phyloP scores from a whole-genome alignment of 2,797 vertebrate genomes.

The Loris lydekkerianus region DNA sequence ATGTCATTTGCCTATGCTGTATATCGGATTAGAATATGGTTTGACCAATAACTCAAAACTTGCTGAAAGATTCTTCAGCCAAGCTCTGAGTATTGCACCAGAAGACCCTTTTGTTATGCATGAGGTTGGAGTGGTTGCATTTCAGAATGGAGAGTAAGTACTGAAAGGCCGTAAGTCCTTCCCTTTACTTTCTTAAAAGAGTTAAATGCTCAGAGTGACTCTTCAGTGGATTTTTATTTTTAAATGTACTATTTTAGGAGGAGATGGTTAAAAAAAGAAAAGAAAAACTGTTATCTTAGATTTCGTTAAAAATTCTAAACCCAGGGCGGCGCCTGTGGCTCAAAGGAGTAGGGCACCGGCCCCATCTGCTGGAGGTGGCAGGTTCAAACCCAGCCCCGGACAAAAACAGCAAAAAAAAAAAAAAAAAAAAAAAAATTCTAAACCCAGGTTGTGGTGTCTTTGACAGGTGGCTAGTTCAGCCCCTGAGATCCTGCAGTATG shows the following conservation, averaged over 20 bases:
- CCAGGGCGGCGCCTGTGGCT: too few species aligned
- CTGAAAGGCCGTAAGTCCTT: not conserved
- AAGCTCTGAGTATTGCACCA: constrained; percentile 97
- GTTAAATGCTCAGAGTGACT: not conserved
- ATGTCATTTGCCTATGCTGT: constrained; percentile 98
- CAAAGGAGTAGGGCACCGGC: too few species aligned
- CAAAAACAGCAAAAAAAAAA: not conserved
- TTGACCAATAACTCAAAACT: constrained; percentile 99
- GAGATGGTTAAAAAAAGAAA: not conserved
- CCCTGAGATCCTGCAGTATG: not conserved
- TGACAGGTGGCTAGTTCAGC: not conserved
- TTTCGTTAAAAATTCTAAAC: not conserved
- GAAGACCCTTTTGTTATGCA: constrained; percentile 99
- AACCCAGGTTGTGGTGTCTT: not conserved
- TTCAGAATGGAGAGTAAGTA: constrained; percentile 99
- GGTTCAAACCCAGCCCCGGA: too few species aligned
- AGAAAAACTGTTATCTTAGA: not conserved
- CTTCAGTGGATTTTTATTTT: constrained; percentile 16
- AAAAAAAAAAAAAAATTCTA: not conserved
- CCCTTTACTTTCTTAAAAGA: not conserved
- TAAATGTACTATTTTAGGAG: constrained; percentile 32
- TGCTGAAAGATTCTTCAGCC: constrained; percentile 98
- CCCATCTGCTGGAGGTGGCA: too few species aligned
- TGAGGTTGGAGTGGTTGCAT: constrained; percentile 99
- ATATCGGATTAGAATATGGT: constrained; percentile 98